Evolutionary conservation across 1,140 invertebrate genomes (phyloP), one percentile per base, ranked within the genome.

Genomic region (Cotesia glomerata): DNA sequence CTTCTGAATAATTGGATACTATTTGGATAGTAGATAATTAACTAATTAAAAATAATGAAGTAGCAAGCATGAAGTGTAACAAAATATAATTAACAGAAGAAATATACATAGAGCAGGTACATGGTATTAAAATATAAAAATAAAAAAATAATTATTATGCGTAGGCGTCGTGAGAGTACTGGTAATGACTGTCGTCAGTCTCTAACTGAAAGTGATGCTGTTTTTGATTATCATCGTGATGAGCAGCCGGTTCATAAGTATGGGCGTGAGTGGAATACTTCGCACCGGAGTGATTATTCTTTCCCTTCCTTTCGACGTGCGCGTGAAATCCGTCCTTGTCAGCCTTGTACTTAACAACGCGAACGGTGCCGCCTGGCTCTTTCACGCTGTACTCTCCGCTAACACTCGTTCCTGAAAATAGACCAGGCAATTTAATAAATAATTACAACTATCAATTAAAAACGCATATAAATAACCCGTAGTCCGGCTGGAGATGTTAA

Each of bases 321-420:
- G 92, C 93, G 82, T 93, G 92, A 85, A 94, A 94, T 75, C 93
- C 92, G 74, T 91, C 92, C 82, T 93, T 92, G 79, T 93, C 92
- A 13, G 92, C 92, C 32, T 89, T 89, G 83, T 94, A 95, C 82
- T 91, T 90, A n/a, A 94, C 93, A 0, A 91, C 91, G 70, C 93
- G 89, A 71, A 93, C 89, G 59, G 91, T 91, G 72, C 93, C 93
- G 86, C 94, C 93, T 69, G 93, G 92, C 80, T 94, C 93, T 71
- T 91, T 90, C 72, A 94, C 84, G 14, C 90, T 92, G 86, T 94
- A 95, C 82, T 93, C 91, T 75, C 93, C 94, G 83, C 88, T 59
- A 35, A 87, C 86, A 36, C 70, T 81, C 52, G 73, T 62, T 16
- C 85, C 86, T 87, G 69, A 32, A 77, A 79, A 26, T 26, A 26